Conservation (phyloP, 2,888 invertebrate species). For the Stenurella melanura region DNA sequence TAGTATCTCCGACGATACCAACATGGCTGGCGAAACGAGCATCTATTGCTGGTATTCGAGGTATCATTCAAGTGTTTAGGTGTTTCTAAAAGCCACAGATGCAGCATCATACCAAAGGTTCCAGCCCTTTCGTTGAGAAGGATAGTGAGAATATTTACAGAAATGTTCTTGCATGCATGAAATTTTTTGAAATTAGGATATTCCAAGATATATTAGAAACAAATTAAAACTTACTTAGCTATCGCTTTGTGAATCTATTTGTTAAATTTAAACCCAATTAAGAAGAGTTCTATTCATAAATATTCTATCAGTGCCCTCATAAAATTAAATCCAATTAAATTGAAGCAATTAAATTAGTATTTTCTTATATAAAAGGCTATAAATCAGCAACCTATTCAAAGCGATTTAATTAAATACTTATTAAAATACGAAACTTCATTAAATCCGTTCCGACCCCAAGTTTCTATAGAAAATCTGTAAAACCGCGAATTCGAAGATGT, state of each 20-base stretch:
- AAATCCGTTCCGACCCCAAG: slow-evolving; percentile 37
- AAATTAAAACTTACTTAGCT: no score
- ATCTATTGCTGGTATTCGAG: no score
- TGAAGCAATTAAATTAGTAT: slow-evolving; percentile 48
- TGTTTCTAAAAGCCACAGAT: no score
- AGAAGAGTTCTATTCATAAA: slow-evolving; percentile 26
- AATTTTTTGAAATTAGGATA: no score
- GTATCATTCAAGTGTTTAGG: no score
- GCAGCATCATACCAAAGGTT: no score
- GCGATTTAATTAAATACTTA: slow-evolving; percentile 58
- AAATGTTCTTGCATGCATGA: no score
- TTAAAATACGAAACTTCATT: slow-evolving; percentile 46
- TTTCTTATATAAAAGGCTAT: slow-evolving; percentile 44
- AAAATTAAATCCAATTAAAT: slow-evolving; percentile 39
- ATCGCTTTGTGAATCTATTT: not conserved
- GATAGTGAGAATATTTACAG: no score
- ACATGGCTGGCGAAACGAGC: no score
- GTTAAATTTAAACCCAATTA: not conserved
- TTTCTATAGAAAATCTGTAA: slow-evolving; percentile 53
- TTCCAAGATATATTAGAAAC: no score
- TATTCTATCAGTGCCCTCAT: slow-evolving; percentile 22
- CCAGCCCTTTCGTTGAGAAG: no score
- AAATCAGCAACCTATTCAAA: slow-evolving; percentile 55
- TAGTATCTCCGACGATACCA: no score
- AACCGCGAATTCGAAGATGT: slow-evolving; percentile 61